These are phyloP conservation scores for Meles meles DNA, from an alignment of 2,113 vertebrate species.

Conservation along the genomic window DNA sequence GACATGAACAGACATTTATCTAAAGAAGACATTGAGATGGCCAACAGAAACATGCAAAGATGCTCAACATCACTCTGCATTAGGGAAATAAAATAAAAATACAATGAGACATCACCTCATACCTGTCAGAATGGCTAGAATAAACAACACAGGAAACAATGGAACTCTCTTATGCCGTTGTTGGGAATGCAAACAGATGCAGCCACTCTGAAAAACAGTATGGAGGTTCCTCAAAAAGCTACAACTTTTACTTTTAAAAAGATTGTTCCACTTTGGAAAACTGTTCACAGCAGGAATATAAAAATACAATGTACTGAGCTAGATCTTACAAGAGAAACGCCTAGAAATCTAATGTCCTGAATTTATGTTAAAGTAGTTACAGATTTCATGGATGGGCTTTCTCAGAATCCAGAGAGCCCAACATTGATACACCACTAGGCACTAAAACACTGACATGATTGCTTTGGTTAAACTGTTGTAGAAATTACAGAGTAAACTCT, in stretches of 20 bases:
- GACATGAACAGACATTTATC: background rate
- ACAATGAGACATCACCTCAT: background rate
- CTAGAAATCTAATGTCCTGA: background rate
- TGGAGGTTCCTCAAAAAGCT: background rate
- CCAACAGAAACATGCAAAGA: background rate
- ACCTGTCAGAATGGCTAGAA: background rate
- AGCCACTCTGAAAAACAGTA: background rate
- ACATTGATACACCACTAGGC: conserved; percentile 22
- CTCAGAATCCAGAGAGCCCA: conserved; percentile 19
- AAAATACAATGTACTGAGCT: background rate
- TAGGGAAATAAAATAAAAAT: background rate
- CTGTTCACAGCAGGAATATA: background rate
- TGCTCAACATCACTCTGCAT: background rate
- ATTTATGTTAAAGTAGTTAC: background rate
- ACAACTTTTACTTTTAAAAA: background rate
- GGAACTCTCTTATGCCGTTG: background rate
- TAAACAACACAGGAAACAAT: background rate
- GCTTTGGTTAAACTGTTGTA: conserved; percentile 24
- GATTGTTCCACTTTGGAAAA: background rate
- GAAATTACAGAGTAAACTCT: background rate
- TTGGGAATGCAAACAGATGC: background rate
- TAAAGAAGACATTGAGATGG: background rate
- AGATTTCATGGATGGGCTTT: conserved; percentile 26
- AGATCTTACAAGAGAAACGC: background rate
- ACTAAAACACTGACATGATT: background rate